phyloP scores from a whole-genome alignment of 2,888 invertebrate species.

The Drosophila tripunctata region DNA sequence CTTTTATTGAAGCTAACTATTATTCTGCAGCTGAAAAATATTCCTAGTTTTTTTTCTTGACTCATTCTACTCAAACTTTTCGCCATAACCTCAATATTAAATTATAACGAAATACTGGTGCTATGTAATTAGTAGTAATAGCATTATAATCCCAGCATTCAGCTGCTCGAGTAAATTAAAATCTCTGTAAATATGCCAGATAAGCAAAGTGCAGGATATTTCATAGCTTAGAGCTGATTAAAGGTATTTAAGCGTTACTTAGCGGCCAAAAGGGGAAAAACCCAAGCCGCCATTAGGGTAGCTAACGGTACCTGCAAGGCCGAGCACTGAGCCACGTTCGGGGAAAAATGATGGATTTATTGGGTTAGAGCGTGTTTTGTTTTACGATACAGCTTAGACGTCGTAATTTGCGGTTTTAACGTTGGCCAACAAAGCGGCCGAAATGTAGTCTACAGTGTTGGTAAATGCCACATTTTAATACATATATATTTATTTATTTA shows the following conservation, averaged over 20 bases:
- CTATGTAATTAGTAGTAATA: conserved; percentile 4
- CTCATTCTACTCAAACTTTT: neutral
- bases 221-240: conserved; percentile 36
- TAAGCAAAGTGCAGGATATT: conserved; percentile 12
- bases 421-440: conserved; percentile 28
- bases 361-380: conserved; percentile 51
- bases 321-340: conserved; percentile 28
- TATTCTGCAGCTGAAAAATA: no score
- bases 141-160: neutral
- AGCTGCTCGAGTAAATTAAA: conserved; percentile 36
- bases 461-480: conserved; percentile 23
- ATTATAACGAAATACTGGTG: neutral
- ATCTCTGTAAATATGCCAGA: conserved; percentile 50
- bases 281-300: neutral
- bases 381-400: conserved; percentile 52
- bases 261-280: neutral
- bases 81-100: neutral
- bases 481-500: neutral
- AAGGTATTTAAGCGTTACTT: conserved; percentile 22
- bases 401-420: conserved; percentile 65
- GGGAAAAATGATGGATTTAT: conserved; percentile 63
- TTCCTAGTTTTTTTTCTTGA: neutral
- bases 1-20: no score
- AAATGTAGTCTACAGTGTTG: conserved; percentile 9
- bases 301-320: conserved; percentile 16